Conservation (phyloP, 2,113 vertebrate genomes). For the Gobiocypris rarus region DNA sequence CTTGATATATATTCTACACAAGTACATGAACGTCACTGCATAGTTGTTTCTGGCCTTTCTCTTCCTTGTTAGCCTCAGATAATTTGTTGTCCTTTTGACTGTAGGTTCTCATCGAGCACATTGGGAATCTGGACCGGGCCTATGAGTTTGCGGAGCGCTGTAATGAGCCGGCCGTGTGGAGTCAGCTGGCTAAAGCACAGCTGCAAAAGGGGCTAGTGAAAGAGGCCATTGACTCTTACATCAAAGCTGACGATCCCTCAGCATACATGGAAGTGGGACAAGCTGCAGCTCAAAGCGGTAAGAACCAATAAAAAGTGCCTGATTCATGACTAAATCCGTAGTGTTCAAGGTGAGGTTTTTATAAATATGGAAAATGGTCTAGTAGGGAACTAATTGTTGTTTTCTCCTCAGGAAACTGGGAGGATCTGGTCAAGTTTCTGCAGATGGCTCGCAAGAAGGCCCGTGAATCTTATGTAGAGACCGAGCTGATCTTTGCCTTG, state of each 20-base stretch:
- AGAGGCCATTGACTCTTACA: conserved; percentile 98
- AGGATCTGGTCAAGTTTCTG: conserved; percentile 96
- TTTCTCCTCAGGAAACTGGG: conserved; percentile 89
- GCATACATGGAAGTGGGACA: conserved; percentile 99
- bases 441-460: conserved; percentile 99
- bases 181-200: conserved; percentile 98
- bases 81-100: conserved; percentile 5
- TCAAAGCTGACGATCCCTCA: conserved; percentile 98
- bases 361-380: not conserved
- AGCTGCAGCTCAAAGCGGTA: conserved; percentile 95
- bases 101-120: conserved; percentile 98
- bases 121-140: conserved; percentile 95
- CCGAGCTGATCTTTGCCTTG: conserved; percentile 94
- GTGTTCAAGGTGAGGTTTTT: not conserved
- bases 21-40: not conserved
- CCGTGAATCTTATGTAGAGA: conserved; percentile 96
- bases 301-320: conserved; percentile 25
- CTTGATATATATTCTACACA: not conserved
- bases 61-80: not conserved
- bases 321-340: not conserved
- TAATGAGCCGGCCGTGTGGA: conserved; percentile 99
- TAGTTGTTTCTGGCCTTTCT: not conserved
- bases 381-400: not conserved
- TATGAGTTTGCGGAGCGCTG: conserved; percentile 99
- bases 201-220: conserved; percentile 98